A percentile compares a stretch with the other conserved stretches of the same genome.
These are phyloP conservation scores for Kryptopterus vitreolus DNA, from an alignment of 2,797 vertebrate genomes.

Conservation along the genomic window DNA sequence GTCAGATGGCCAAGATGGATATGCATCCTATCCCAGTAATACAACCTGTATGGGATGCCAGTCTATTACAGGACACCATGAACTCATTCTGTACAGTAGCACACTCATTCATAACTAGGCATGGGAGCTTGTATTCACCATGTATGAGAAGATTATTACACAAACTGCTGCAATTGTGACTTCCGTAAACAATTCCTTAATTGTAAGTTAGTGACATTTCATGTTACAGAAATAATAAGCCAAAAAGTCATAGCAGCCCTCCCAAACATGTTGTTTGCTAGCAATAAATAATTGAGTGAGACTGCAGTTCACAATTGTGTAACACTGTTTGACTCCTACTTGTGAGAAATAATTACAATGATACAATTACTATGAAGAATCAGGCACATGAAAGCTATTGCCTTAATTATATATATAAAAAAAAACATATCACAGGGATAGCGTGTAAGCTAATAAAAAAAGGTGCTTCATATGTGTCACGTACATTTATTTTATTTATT, in stretches of 20 bases:
- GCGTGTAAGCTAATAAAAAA: neutral
- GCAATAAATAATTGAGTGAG: neutral
- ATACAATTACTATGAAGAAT: no score
- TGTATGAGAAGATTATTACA: neutral
- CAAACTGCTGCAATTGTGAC: neutral
- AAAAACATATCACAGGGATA: no score
- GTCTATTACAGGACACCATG: neutral
- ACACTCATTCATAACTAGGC: neutral
- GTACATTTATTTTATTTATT: no score
- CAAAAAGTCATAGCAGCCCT: neutral
- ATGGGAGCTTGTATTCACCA: neutral
- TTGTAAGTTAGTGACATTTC: neutral
- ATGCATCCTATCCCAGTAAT: neutral
- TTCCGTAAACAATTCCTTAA: neutral
- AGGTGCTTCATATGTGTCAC: no score
- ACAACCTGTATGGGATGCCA: neutral
- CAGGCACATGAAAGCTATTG: no score
- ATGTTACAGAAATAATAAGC: conserved; percentile 1
- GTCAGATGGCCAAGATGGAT: neutral
- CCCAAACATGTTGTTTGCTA: neutral
- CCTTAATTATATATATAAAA: no score
- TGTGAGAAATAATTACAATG: neutral
- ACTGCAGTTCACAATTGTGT: neutral
- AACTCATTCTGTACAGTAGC: neutral
- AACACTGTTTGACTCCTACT: neutral